Conservation (phyloP, 2,113 vertebrate genomes). For the Corynorhinus townsendii region DNA sequence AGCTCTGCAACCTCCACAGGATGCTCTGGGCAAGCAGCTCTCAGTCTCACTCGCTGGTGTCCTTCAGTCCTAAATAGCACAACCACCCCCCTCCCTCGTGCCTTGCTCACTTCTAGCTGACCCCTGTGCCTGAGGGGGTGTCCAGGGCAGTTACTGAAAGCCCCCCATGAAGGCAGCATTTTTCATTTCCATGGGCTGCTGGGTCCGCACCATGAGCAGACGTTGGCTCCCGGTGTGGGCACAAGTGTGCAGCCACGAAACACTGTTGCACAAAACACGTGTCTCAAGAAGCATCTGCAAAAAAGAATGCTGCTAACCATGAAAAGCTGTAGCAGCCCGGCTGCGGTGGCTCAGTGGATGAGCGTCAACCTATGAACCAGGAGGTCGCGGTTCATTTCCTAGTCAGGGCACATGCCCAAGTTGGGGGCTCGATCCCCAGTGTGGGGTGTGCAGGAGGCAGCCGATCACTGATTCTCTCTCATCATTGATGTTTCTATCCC, state of each 20-base stretch:
- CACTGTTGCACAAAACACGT: rapidly evolving
- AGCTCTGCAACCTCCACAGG: neutral
- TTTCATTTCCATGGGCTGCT: neutral
- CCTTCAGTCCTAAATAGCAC: neutral
- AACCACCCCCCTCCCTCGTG: neutral
- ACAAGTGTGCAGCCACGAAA: neutral
- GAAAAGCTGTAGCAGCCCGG: too few species aligned
- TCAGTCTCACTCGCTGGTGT: neutral
- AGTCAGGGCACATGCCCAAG: too few species aligned
- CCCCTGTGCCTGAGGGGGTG: rapidly evolving
- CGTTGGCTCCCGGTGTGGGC: rapidly evolving
- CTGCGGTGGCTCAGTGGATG: too few species aligned
- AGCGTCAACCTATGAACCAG: too few species aligned
- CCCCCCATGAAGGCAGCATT: neutral
- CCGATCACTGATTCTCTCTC: too few species aligned
- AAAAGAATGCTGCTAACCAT: rapidly evolving
- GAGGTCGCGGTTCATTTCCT: too few species aligned
- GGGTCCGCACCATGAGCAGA: neutral
- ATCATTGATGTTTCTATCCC: too few species aligned
- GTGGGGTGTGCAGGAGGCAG: too few species aligned
- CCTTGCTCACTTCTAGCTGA: neutral
- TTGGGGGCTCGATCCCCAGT: too few species aligned
- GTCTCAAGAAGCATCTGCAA: neutral
- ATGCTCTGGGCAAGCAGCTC: neutral
- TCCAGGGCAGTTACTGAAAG: neutral